These are phyloP conservation scores for Coptotermes formosanus DNA, from an alignment of 1,140 invertebrate genomes.

Conservation along the genomic window DNA sequence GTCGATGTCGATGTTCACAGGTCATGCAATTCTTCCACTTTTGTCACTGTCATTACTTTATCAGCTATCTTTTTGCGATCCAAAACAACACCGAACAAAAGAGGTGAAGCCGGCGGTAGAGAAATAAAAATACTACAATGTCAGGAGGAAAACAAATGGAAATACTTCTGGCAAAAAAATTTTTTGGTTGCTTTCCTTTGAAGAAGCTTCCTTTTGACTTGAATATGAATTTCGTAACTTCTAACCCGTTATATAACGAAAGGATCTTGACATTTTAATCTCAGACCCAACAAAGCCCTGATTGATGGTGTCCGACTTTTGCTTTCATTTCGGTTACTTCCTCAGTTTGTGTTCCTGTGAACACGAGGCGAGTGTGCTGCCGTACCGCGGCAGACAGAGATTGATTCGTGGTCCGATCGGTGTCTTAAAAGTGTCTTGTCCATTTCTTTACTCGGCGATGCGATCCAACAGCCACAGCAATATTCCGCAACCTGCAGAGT, in stretches of 20 bases:
- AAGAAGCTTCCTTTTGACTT: neutral
- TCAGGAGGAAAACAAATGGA: neutral
- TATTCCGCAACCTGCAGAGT: no score
- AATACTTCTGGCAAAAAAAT: neutral
- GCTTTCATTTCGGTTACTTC: neutral
- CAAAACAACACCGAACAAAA: no score
- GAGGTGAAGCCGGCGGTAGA: no score
- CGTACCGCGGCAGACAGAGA: neutral
- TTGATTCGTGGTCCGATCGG: neutral
- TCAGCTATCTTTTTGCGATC: no score
- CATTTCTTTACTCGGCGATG: no score
- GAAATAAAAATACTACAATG: neutral
- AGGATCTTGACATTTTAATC: neutral
- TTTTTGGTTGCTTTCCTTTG: neutral
- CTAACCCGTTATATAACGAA: neutral
- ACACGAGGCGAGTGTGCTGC: neutral
- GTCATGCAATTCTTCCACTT: no score
- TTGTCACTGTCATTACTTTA: no score
- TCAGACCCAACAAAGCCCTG: neutral
- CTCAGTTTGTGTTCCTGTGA: neutral
- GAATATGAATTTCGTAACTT: neutral
- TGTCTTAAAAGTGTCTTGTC: no score
- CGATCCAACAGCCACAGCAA: no score
- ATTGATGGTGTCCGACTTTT: neutral
- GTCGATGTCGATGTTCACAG: no score